Conservation (phyloP, 2,888 invertebrate genomes). For the Myathropa florea region DNA sequence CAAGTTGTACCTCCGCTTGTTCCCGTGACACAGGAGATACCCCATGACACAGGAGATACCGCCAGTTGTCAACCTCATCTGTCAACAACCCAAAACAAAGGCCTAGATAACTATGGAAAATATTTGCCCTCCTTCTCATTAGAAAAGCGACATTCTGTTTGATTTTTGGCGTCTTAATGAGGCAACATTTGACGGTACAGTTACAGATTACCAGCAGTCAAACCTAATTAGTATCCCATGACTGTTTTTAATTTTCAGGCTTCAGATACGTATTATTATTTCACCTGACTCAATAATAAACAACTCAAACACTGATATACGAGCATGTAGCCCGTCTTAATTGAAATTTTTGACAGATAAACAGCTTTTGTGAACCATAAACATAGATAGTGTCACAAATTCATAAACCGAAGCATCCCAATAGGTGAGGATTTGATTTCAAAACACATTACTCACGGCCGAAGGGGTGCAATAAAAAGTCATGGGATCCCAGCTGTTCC, state of each 20-base stretch:
- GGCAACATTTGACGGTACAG: background rate
- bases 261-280: slow-evolving; percentile 10
- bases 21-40: background rate
- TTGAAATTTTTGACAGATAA: slow-evolving; percentile 25
- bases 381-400: slow-evolving; percentile 1
- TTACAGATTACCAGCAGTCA: background rate
- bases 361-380: background rate
- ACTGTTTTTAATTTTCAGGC: background rate
- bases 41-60: background rate
- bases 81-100: slow-evolving; percentile 1
- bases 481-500: background rate
- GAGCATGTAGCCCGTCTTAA: background rate
- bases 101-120: slow-evolving; percentile 1
- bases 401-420: background rate
- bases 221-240: slow-evolving; percentile 50
- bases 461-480: background rate
- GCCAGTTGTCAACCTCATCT: too few species aligned
- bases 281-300: slow-evolving; percentile 54
- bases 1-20: background rate
- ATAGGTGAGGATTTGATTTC: background rate
- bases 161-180: background rate
- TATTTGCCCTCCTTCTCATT: background rate
- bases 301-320: slow-evolving; percentile 27
- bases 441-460: background rate
- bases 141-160: background rate